These are phyloP conservation scores for Xiphorhynchus elegans DNA, from an alignment of 2,113 vertebrate genomes.

Conservation along the genomic window DNA sequence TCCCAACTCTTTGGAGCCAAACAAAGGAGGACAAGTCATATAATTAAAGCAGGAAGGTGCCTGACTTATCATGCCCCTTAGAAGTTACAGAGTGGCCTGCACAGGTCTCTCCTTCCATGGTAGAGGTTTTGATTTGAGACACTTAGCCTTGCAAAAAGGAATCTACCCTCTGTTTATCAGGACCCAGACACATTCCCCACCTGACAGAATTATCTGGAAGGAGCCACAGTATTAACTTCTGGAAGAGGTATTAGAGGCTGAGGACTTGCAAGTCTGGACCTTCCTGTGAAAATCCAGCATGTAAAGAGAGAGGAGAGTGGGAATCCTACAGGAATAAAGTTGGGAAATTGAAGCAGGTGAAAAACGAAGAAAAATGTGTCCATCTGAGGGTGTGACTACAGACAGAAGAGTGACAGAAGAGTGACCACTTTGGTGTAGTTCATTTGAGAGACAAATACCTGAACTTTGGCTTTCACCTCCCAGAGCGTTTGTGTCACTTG, in stretches of 20 bases:
- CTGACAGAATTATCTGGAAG: not conserved
- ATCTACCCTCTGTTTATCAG: not conserved
- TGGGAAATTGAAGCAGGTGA: not conserved
- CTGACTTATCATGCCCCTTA: not conserved
- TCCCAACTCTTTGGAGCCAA: not conserved
- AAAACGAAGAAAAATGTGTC: not conserved
- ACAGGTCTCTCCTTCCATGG: not conserved
- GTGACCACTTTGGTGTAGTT: not conserved
- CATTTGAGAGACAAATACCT: not conserved
- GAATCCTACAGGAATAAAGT: not conserved
- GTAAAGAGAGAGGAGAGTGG: not conserved
- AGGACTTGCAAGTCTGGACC: not conserved
- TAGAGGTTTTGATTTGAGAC: not conserved
- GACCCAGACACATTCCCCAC: not conserved
- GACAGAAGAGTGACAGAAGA: not conserved
- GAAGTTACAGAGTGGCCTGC: not conserved
- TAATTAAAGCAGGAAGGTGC: not conserved
- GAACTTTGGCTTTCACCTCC: not conserved
- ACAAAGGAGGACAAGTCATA: not conserved
- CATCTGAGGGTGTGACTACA: not conserved
- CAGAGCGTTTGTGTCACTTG: not conserved
- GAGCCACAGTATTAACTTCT: not conserved
- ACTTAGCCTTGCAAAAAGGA: not conserved
- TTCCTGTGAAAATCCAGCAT: not conserved
- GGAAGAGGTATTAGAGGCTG: not conserved